These are phyloP conservation scores for Macrosoma leucophasiata DNA, from an alignment of 2,888 invertebrate genomes.

Conservation along the genomic window DNA sequence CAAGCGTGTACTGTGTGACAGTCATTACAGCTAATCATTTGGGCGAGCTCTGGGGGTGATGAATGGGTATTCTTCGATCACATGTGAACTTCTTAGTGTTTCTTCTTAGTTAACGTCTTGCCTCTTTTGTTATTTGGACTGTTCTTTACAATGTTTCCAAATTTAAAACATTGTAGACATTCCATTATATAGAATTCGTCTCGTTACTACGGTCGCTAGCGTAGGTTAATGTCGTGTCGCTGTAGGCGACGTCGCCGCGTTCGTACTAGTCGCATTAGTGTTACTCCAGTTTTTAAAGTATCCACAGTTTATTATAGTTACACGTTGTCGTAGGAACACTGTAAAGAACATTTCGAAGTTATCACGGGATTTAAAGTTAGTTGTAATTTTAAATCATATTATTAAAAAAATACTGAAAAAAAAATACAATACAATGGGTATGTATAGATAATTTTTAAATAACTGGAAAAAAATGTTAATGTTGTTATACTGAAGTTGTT, in stretches of 20 bases:
- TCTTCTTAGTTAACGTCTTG: too few species aligned
- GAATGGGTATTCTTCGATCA: too few species aligned
- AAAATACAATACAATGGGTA: conserved; percentile 55
- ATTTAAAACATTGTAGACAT: conserved; percentile 25
- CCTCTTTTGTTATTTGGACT: conserved; percentile 24
- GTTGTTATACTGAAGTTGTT: conserved; percentile 76
- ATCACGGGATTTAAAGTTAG: conserved; percentile 57
- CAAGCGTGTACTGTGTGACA: too few species aligned
- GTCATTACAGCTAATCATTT: too few species aligned
- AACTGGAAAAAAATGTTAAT: conserved; percentile 68
- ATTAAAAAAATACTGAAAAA: too few species aligned
- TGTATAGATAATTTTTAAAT: conserved; percentile 64
- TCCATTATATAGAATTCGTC: too few species aligned
- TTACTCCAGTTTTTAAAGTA: conserved; percentile 12
- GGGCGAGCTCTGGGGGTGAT: conserved; percentile 37
- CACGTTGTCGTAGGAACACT: conserved; percentile 21
- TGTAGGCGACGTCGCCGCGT: too few species aligned
- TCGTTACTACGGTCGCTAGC: conserved; percentile 1
- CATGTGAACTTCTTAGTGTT: too few species aligned
- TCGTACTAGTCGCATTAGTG: conserved; percentile 18
- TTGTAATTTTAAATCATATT: conserved; percentile 53
- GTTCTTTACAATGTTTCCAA: conserved; percentile 30
- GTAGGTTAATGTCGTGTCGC: conserved; percentile 2
- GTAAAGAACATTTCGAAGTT: conserved; percentile 37
- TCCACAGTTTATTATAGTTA: conserved; percentile 11